A percentile compares a stretch with the other conserved stretches of the same genome.
These are phyloP conservation scores for Pangasianodon gigas DNA, from an alignment of 2,113 vertebrate species.

Conservation along the genomic window DNA sequence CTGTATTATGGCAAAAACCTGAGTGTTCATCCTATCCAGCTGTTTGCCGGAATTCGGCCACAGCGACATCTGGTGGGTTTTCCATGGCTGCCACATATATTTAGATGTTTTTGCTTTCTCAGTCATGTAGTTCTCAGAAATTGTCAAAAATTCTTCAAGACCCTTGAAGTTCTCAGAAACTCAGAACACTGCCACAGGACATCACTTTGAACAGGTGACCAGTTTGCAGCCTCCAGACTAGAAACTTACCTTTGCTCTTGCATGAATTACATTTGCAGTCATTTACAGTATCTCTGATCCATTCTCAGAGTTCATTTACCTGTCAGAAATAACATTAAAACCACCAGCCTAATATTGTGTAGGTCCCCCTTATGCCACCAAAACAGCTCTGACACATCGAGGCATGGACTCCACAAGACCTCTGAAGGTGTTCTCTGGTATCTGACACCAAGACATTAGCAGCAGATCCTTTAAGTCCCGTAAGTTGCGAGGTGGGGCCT, in stretches of 20 bases:
- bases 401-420: too few relatives aligned
- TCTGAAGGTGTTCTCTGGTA: too few relatives aligned
- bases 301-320: neutral
- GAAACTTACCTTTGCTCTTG: neutral
- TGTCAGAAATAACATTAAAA: too few relatives aligned
- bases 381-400: too few relatives aligned
- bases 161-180: neutral
- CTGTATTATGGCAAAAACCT: too few relatives aligned
- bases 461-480: too few relatives aligned
- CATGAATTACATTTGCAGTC: neutral
- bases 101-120: neutral
- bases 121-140: neutral
- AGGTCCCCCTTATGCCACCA: too few relatives aligned
- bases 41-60: neutral
- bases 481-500: too few relatives aligned
- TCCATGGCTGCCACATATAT: neutral
- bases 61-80: slow-evolving; percentile 5
- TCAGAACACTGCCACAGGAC: neutral
- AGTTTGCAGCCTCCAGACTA: neutral
- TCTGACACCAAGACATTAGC: too few relatives aligned
- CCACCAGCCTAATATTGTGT: too few relatives aligned
- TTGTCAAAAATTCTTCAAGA: neutral
- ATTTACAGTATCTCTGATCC: neutral
- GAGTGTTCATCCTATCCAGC: neutral
- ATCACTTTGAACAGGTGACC: neutral